Evolutionary conservation across 2,888 invertebrate species (phyloP), one percentile per base, ranked within the genome.

Genomic region (Lathronympha strigana): DNA sequence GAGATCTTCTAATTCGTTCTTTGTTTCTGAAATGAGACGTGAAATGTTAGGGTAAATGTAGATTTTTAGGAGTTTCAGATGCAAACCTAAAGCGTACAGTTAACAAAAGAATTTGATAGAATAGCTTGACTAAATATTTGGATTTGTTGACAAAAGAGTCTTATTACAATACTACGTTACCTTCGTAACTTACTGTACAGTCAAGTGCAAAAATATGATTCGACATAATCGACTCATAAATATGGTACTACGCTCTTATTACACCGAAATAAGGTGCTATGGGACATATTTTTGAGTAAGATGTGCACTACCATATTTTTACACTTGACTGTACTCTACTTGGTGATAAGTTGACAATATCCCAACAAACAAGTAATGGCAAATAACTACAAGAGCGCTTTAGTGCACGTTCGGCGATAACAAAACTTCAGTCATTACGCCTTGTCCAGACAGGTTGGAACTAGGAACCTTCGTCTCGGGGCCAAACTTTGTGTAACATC

Each of bases 1-100:
- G 84, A 99, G 95, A 94, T 99, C 99, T 94, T 99, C 99, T 90
- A 99, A 93, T 93, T 99, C 99, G 93, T 99, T 99, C 94, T 99
- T 99, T 92, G 98, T 98, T 94, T 99, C 98, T 99, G 95, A 73
- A 95, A 94, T 79, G 79, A 79, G 76, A 76, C 60, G 61, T 53
- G 17, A 31, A 58, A 61, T 69, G 31, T 54, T 63, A 49, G n/a
- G 28, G 28, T 55, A 38, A 47, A 47, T 9, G 25, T 45, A 15
- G 9, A 28, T 17, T 11, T 62, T 45, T 13, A 53, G 36, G 13
- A 36, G n/a, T 13, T n/a, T 31, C 31, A 9, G 6, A 36, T 2
- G 33, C n/a, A n/a, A n/a, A n/a, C n/a, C n/a, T n/a, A n/a, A n/a
- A n/a, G n/a, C n/a, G n/a, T n/a, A n/a, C n/a, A n/a, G n/a, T n/a